A percentile compares a stretch with the other conserved stretches of the same genome.
Evolutionary conservation across 2,888 invertebrate species (phyloP).

Genomic region (Pammene aurita): DNA sequence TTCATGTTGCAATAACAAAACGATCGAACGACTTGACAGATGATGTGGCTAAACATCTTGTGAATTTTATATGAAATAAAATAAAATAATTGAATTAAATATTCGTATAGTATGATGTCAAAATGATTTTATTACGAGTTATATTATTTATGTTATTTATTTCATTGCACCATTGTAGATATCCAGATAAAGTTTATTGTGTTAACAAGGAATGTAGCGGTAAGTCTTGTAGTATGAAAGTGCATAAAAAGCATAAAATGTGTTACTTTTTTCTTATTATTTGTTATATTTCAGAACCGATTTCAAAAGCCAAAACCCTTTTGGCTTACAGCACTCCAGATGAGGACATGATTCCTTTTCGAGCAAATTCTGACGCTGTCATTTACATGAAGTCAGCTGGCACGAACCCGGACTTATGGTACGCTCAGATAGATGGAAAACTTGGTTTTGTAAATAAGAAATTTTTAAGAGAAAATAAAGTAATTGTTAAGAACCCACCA

Average conservation of each 20-base stretch:
- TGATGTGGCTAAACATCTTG: conserved; percentile 79
- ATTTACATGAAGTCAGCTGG: conserved; percentile 89
- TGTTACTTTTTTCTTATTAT: conserved; percentile 53
- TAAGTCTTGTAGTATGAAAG: conserved; percentile 64
- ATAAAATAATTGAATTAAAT: conserved; percentile 54
- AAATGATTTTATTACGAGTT: conserved; percentile 73
- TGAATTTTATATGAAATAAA: conserved; percentile 63
- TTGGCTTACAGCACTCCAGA: conserved; percentile 82
- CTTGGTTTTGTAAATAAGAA: conserved; percentile 86
- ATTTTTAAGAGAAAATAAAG: conserved; percentile 84
- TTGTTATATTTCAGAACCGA: conserved; percentile 76
- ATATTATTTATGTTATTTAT: conserved; percentile 71
- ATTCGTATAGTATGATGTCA: conserved; percentile 66
- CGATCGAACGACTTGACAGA: conserved; percentile 64
- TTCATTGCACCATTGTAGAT: conserved; percentile 68
- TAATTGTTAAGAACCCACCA: conserved; percentile 69
- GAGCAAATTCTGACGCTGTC: conserved; percentile 79
- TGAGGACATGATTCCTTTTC: conserved; percentile 84
- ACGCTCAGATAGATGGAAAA: conserved; percentile 86
- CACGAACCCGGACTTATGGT: conserved; percentile 85
- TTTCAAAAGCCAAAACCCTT: conserved; percentile 85
- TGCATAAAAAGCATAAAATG: conserved; percentile 33
- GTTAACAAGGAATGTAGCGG: conserved; percentile 88
- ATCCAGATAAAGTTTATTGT: conserved; percentile 88
- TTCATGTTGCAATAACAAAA: conserved; percentile 29